Evolutionary conservation across 2,888 invertebrate genomes (phyloP).

Genomic region (Cinara cedri): DNA sequence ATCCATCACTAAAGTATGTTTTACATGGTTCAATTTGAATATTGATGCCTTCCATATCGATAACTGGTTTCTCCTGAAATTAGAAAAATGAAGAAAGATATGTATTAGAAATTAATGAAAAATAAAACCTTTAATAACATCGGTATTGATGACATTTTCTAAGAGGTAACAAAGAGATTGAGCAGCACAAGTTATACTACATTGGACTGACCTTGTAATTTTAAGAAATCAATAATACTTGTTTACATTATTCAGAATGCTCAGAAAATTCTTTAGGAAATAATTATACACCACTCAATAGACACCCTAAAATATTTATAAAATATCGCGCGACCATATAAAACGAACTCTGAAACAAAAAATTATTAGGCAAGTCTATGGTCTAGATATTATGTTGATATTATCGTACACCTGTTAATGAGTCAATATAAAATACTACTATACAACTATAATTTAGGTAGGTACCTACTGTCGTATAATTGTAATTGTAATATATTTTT

Average conservation of each 20-base stretch:
- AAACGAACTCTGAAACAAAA: slow-evolving; percentile 1
- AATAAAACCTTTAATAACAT: slow-evolving; percentile 32
- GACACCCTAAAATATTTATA: neutral
- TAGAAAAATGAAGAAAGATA: neutral
- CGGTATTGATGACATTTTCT: slow-evolving; percentile 43
- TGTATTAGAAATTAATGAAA: neutral
- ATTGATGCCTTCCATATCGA: slow-evolving; percentile 31
- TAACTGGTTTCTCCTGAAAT: slow-evolving; percentile 31
- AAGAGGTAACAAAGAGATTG: neutral
- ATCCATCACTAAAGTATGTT: slow-evolving; percentile 42
- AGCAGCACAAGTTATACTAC: slow-evolving; percentile 7
- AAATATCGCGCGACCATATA: neutral
- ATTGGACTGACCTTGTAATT: slow-evolving; percentile 17
- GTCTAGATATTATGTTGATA: neutral
- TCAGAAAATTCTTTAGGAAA: neutral
- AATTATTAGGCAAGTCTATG: too few relatives aligned
- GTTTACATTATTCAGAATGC: slow-evolving; percentile 22
- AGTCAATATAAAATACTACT: too few relatives aligned
- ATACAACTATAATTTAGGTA: too few relatives aligned
- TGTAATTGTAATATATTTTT: too few relatives aligned
- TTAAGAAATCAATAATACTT: slow-evolving; percentile 26
- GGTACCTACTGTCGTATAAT: too few relatives aligned
- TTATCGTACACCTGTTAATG: neutral
- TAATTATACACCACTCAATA: neutral
- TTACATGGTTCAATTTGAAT: slow-evolving; percentile 46